phyloP scores from a whole-genome alignment of 2,888 invertebrate species.

The Flabesymbios commensalis region DNA sequence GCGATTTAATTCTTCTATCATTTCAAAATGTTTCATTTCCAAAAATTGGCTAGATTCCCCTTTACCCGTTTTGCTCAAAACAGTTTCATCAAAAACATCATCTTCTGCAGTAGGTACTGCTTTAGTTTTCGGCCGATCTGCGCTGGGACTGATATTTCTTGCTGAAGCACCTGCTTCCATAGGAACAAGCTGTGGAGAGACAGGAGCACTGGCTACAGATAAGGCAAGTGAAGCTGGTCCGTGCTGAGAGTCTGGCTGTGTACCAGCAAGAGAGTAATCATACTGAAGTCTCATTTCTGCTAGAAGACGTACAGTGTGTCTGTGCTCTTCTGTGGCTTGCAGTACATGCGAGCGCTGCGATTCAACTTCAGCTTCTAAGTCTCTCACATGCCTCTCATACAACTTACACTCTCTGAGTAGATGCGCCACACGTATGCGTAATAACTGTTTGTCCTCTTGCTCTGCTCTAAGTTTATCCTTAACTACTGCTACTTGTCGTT shows the following conservation, averaged over 20 bases:
- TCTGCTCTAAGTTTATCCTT: conserved; percentile 14
- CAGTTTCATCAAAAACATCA: not conserved
- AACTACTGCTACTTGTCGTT: conserved; percentile 9
- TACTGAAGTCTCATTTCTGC: conserved; percentile 24
- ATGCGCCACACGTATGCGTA: conserved; percentile 21
- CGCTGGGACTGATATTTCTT: not conserved
- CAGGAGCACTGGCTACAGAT: conserved; percentile 8
- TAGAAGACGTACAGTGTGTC: conserved; percentile 24
- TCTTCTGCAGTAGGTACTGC: not conserved
- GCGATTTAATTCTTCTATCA: conserved; percentile 10
- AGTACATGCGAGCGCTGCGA: conserved; percentile 16
- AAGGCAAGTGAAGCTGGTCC: conserved; percentile 3
- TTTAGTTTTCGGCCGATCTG: not conserved
- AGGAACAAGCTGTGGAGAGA: not conserved
- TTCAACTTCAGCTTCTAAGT: conserved; percentile 19
- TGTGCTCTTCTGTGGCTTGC: conserved; percentile 27
- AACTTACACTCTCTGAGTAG: conserved; percentile 24
- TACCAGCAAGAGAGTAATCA: conserved; percentile 14
- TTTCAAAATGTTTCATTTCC: conserved; percentile 16
- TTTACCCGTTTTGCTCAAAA: not conserved
- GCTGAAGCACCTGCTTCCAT: not conserved
- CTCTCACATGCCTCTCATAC: conserved; percentile 19
- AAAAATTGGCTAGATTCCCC: conserved; percentile 3
- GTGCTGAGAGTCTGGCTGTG: conserved; percentile 18
- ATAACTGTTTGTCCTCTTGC: conserved; percentile 22